phyloP scores from a whole-genome alignment of 2,113 vertebrate genomes.

The Coptodon bakossiorum region DNA sequence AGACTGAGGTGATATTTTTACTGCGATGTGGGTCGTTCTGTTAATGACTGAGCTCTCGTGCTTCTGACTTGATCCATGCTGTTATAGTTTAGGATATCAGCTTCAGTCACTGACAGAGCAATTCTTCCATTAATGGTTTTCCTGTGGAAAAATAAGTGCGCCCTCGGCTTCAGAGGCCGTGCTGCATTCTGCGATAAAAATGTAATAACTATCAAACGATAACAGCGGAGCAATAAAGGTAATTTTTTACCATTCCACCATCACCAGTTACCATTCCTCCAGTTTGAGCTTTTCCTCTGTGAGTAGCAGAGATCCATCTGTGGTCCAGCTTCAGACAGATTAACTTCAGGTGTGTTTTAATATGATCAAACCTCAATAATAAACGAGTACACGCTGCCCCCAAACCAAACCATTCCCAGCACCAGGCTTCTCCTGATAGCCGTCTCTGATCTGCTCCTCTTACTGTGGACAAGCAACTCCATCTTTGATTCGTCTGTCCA shows the following conservation, averaged over 20 bases:
- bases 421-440: neutral
- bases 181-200: neutral
- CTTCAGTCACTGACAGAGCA: neutral
- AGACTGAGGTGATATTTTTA: neutral
- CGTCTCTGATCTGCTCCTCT: neutral
- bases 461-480: neutral
- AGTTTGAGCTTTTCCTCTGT: neutral
- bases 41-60: neutral
- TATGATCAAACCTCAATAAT: neutral
- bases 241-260: neutral
- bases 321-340: neutral
- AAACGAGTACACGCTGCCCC: neutral
- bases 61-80: fast-evolving
- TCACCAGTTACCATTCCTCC: neutral
- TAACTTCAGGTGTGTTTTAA: neutral
- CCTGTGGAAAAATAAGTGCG: neutral
- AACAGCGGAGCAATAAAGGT: neutral
- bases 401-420: neutral
- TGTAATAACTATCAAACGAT: neutral
- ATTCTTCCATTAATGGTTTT: neutral
- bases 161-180: neutral
- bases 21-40: neutral
- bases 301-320: neutral
- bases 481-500: neutral
- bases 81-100: neutral